Evolutionary conservation across 2,888 invertebrate genomes (phyloP).

Genomic region (Yponomeuta malinellus): DNA sequence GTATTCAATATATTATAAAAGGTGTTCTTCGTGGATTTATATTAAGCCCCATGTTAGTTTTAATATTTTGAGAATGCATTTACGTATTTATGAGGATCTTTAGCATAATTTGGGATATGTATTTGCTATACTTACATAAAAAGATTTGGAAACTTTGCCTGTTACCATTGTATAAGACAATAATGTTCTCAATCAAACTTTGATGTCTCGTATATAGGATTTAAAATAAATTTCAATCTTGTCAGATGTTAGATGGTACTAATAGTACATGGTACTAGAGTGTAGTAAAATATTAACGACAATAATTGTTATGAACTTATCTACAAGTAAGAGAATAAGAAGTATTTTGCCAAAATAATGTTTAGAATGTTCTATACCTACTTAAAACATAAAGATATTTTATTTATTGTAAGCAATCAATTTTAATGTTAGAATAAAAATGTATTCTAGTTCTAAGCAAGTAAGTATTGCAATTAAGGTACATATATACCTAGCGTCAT

Average conservation of each 20-base stretch:
- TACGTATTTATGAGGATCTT: neutral
- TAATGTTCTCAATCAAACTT: neutral
- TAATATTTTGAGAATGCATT: neutral
- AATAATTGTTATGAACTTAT: neutral
- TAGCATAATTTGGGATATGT: neutral
- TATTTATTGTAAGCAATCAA: too few relatives aligned
- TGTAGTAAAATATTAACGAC: neutral
- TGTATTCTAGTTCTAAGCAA: too few relatives aligned
- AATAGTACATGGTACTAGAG: neutral
- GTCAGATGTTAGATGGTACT: neutral
- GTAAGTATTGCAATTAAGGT: too few relatives aligned
- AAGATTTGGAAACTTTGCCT: too few relatives aligned
- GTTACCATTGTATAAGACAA: too few relatives aligned
- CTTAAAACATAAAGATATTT: too few relatives aligned
- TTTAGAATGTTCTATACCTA: neutral
- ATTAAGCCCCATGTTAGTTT: neutral
- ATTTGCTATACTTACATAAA: too few relatives aligned
- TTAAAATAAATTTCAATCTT: neutral
- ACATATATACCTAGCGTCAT: too few relatives aligned
- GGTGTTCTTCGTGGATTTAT: neutral
- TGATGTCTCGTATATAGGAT: neutral
- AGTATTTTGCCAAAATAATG: conserved; percentile 10
- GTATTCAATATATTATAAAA: neutral
- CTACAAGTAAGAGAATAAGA: neutral
- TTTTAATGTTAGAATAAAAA: too few relatives aligned